Percentiles rank a stretch among this genome's conserved stretches.
Conservation (phyloP, 2,888 invertebrate species). For the Papilio protenor region DNA sequence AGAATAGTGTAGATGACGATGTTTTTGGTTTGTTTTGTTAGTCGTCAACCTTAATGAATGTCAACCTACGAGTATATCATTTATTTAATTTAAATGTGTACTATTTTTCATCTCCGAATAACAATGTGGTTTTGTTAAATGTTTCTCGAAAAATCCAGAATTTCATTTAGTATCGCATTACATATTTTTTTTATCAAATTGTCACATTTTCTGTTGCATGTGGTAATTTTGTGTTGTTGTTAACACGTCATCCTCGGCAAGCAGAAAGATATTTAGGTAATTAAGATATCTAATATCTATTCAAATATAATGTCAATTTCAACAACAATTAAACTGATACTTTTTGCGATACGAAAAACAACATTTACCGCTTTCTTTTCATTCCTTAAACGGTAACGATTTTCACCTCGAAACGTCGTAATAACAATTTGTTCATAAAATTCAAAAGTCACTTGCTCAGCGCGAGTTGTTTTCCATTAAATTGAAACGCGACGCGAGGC, state of each 20-base stretch:
- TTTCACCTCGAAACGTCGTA: conserved; percentile 13
- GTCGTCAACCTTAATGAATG: not conserved
- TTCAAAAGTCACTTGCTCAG: conserved; percentile 34
- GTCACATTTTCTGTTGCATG: not conserved
- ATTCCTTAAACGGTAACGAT: conserved; percentile 24
- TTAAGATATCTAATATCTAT: not conserved
- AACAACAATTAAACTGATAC: not conserved
- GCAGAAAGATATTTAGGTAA: not conserved
- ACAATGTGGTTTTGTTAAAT: not conserved
- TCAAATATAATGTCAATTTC: not conserved
- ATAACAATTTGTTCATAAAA: conserved; percentile 34
- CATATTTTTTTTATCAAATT: not conserved
- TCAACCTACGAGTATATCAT: not conserved
- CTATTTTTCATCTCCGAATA: not conserved
- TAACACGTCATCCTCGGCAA: not conserved
- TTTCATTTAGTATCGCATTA: not conserved
- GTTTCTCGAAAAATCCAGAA: not conserved
- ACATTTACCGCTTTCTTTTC: conserved; percentile 18
- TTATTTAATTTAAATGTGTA: not conserved
- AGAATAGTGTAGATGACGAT: not conserved
- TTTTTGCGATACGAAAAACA: not conserved
- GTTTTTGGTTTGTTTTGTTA: not conserved
- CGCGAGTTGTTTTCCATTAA: conserved; percentile 36
- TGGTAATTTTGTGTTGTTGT: not conserved
- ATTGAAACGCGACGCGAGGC: conserved; percentile 24